Evolutionary conservation across 1,140 invertebrate species (phyloP).

Genomic region (Macrocentrus cingulum): DNA sequence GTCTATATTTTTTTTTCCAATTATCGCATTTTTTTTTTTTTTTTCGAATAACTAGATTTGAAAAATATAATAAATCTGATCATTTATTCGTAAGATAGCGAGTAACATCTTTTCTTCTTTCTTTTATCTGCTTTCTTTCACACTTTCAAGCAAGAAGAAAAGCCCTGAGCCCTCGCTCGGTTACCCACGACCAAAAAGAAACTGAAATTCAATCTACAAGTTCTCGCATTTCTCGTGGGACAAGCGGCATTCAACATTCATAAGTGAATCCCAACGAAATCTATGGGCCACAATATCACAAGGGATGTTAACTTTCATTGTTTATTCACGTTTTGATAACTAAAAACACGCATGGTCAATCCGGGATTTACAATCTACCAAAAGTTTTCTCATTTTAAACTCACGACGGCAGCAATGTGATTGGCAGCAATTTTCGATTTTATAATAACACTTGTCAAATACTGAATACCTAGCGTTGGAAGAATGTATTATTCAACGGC

Average conservation of each 20-base stretch:
- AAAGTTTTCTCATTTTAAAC: slow-evolving; percentile 47
- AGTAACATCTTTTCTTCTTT: background rate
- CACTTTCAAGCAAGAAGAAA: slow-evolving; percentile 2
- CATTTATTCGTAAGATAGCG: too few relatives aligned
- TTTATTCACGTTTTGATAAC: slow-evolving; percentile 29
- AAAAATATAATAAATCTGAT: too few relatives aligned
- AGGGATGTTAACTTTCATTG: slow-evolving; percentile 17
- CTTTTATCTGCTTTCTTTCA: background rate
- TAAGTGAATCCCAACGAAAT: slow-evolving; percentile 19
- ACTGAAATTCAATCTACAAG: slow-evolving; percentile 31
- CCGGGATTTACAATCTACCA: slow-evolving; percentile 32
- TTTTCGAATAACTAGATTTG: too few relatives aligned
- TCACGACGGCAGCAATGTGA: too few relatives aligned
- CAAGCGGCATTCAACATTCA: slow-evolving; percentile 24
- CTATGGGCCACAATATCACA: background rate
- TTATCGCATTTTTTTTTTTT: too few relatives aligned
- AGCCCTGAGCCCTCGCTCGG: slow-evolving; percentile 7
- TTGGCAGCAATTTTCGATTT: too few relatives aligned
- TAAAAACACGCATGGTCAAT: slow-evolving; percentile 16
- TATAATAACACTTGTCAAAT: too few relatives aligned
- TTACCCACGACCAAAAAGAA: slow-evolving; percentile 3
- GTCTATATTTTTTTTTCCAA: too few relatives aligned
- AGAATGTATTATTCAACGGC: too few relatives aligned
- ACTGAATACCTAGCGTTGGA: too few relatives aligned
- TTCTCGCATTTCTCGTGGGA: slow-evolving; percentile 22